A percentile compares a stretch with the other conserved stretches of the same genome.
Evolutionary conservation across 1,140 invertebrate species (phyloP).

Genomic region (Charaxes varanes): DNA sequence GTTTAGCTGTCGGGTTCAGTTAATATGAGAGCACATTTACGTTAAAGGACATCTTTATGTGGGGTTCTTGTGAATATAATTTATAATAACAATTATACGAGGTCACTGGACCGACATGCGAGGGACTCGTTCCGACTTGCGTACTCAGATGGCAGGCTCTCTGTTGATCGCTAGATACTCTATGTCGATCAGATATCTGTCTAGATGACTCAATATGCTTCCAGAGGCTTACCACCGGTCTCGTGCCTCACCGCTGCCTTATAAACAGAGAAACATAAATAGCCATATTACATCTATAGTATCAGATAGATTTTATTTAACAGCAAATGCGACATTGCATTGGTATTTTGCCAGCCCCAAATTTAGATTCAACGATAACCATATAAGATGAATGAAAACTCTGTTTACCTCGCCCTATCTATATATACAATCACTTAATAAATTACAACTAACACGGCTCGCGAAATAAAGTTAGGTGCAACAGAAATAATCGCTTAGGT

Average conservation of each 20-base stretch:
- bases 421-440: slow-evolving; percentile 62
- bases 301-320: slow-evolving; percentile 44
- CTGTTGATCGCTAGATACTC: background rate
- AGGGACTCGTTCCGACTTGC: slow-evolving; percentile 39
- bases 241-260: slow-evolving; percentile 27
- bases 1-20: slow-evolving; percentile 31
- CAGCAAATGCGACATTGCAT: slow-evolving; percentile 56
- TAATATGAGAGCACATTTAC: slow-evolving; percentile 45
- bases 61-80: slow-evolving; percentile 39
- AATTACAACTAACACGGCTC: slow-evolving; percentile 60
- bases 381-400: slow-evolving; percentile 51
- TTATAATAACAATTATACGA: slow-evolving; percentile 41
- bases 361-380: slow-evolving; percentile 58
- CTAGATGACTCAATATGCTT: background rate
- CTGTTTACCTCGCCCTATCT: slow-evolving; percentile 60
- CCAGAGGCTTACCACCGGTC: slow-evolving; percentile 16
- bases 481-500: slow-evolving; percentile 63
- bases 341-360: slow-evolving; percentile 51
- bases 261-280: slow-evolving; percentile 48
- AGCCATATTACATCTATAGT: slow-evolving; percentile 41
- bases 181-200: background rate
- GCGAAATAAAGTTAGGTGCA: slow-evolving; percentile 66
- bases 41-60: slow-evolving; percentile 29
- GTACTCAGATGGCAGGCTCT: background rate
- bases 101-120: slow-evolving; percentile 43